Percentiles rank a stretch among this genome's conserved stretches.
Evolutionary conservation across 1,140 invertebrate genomes (phyloP).

Genomic region (Lordiphosa mommai): DNA sequence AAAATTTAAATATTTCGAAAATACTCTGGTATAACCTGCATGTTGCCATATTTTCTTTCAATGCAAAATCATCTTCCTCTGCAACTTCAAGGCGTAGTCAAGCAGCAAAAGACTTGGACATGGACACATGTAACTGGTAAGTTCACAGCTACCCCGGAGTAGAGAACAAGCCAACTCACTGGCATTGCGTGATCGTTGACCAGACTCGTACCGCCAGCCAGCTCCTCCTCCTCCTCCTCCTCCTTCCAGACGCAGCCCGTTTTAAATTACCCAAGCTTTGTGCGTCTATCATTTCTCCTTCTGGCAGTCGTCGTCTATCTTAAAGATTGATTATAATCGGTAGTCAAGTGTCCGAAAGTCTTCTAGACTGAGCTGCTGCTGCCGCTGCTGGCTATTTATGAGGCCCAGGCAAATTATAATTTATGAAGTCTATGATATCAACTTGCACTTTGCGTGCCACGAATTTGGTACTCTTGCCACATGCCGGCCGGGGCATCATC

Average conservation of each 20-base stretch:
- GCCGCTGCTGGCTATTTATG: conserved; percentile 40
- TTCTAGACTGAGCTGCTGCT: conserved; percentile 3
- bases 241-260: conserved; percentile 24
- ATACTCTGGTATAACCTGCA: neutral
- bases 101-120: conserved; percentile 49
- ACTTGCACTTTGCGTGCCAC: conserved; percentile 58
- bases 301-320: conserved; percentile 57
- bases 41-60: neutral
- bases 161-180: conserved; percentile 15
- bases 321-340: conserved; percentile 78
- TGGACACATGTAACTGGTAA: conserved; percentile 64
- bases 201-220: conserved; percentile 5
- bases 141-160: conserved; percentile 47
- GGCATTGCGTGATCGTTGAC: conserved; percentile 61
- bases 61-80: conserved; percentile 28
- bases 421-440: conserved; percentile 62
- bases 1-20: neutral
- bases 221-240: neutral
- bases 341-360: conserved; percentile 67
- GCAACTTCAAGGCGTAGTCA: conserved; percentile 34
- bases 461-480: conserved; percentile 30
- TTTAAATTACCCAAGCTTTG: conserved; percentile 58
- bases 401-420: conserved; percentile 64
- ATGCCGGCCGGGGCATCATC: conserved; percentile 62
- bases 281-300: conserved; percentile 53